Percentiles rank a stretch among this genome's conserved stretches.
phyloP scores from a whole-genome alignment of 2,888 invertebrate species.

The Xestoiulus laeticollis region DNA sequence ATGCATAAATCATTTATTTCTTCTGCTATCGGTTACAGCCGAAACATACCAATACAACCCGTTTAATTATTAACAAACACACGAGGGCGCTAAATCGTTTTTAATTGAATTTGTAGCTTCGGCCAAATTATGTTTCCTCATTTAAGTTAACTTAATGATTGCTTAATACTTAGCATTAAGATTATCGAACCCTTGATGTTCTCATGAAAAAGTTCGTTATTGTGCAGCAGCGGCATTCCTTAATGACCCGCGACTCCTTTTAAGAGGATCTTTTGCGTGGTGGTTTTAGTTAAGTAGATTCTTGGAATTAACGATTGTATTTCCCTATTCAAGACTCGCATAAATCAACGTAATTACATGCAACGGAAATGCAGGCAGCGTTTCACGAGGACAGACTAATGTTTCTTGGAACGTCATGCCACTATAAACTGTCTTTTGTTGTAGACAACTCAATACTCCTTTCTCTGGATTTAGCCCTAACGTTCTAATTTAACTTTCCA shows the following conservation, averaged over 20 bases:
- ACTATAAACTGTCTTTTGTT: background rate
- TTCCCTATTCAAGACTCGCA: background rate
- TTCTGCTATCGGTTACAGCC: too few relatives aligned
- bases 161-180: background rate
- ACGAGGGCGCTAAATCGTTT: background rate
- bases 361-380: background rate
- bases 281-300: background rate
- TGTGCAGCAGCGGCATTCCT: background rate
- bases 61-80: too few relatives aligned
- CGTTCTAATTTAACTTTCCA: background rate
- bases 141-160: background rate
- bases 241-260: conserved; percentile 3
- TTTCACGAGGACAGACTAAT: background rate
- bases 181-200: background rate
- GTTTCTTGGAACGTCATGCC: background rate
- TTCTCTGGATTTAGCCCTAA: background rate
- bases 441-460: background rate
- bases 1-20: too few relatives aligned
- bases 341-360: conserved; percentile 4
- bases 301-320: background rate
- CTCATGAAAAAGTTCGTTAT: background rate
- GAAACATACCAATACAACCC: too few relatives aligned
- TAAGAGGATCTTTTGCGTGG: background rate
- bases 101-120: background rate
- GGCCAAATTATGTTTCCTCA: background rate